A percentile compares a stretch with the other conserved stretches of the same genome.
Evolutionary conservation across 2,113 vertebrate species (phyloP).

Genomic region (Xiphophorus couchianus): DNA sequence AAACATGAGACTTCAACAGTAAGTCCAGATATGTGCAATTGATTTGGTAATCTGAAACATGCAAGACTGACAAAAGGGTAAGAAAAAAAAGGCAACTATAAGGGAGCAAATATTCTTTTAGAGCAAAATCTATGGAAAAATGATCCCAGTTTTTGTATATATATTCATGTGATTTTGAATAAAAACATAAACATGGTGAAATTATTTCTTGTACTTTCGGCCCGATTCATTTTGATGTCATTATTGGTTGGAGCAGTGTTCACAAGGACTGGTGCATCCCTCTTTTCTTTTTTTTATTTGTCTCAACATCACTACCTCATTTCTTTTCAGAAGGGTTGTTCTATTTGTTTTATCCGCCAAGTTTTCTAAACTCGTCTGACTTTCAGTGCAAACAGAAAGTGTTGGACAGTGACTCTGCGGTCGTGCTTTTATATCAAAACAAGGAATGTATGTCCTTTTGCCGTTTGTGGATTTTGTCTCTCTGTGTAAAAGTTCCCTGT

Average conservation of each 20-base stretch:
- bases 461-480: neutral
- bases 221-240: neutral
- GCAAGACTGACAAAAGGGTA: no score
- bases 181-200: neutral
- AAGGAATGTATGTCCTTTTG: slow-evolving; percentile 21
- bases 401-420: slow-evolving; percentile 51
- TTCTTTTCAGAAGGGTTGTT: slow-evolving; percentile 71
- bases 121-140: neutral
- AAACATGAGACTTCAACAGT: no score
- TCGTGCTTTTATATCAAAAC: slow-evolving; percentile 35
- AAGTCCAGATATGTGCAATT: neutral
- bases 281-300: slow-evolving; percentile 64
- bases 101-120: neutral
- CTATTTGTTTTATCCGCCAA: slow-evolving; percentile 46
- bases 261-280: slow-evolving; percentile 55
- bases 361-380: slow-evolving; percentile 52
- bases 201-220: neutral
- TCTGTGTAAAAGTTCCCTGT: neutral
- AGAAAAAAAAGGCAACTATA: neutral
- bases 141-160: neutral
- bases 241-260: slow-evolving; percentile 14
- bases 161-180: neutral
- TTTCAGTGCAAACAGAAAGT: slow-evolving; percentile 51
- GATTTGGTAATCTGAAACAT: neutral
- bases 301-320: slow-evolving; percentile 82